A percentile compares a stretch with the other conserved stretches of the same genome.
Evolutionary conservation across 2,797 vertebrate species (phyloP).

Genomic region (Mormyrus hasselquistii): DNA sequence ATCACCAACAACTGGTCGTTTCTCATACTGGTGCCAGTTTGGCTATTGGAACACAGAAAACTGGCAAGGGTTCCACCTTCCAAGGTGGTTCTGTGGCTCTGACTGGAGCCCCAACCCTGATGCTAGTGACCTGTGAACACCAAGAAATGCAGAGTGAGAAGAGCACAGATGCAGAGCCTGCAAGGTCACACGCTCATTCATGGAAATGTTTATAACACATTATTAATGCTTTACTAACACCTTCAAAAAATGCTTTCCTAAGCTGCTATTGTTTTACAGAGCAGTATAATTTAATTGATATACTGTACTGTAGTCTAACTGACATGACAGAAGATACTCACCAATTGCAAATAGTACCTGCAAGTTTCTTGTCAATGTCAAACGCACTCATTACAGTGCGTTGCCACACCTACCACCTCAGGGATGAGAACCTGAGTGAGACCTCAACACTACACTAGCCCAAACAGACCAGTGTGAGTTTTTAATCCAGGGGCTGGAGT

Average conservation of each 20-base stretch:
- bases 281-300: not conserved
- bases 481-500: no score
- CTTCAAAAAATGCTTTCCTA: not conserved
- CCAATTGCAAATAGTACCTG: not conserved
- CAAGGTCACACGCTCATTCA: not conserved
- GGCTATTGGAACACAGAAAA: not conserved
- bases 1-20: not conserved
- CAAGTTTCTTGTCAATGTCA: not conserved
- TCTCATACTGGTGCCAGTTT: slow-evolving; percentile 31
- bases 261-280: not conserved
- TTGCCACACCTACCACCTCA: no score
- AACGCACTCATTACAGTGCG: not conserved
- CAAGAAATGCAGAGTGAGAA: not conserved
- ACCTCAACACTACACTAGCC: no score
- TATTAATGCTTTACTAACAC: not conserved
- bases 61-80: not conserved
- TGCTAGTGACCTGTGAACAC: not conserved
- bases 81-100: not conserved
- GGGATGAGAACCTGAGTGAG: no score
- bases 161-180: not conserved
- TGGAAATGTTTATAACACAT: not conserved
- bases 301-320: not conserved
- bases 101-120: not conserved
- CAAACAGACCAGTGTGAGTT: no score
- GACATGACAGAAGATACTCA: not conserved